Evolutionary conservation across 2,888 invertebrate genomes (phyloP).

Genomic region (Dynastes hyllus): DNA sequence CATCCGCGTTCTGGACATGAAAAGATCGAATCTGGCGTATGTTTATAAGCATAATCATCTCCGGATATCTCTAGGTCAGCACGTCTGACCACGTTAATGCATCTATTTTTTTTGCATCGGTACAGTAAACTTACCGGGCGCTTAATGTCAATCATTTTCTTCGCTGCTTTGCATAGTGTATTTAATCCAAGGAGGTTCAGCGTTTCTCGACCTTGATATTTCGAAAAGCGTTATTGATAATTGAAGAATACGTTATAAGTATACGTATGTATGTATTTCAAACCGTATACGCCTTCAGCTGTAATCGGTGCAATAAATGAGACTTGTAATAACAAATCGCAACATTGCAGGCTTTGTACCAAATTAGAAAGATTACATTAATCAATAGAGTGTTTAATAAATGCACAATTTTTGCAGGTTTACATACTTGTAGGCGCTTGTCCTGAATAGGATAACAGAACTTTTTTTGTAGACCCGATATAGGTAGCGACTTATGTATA

Average conservation of each 20-base stretch:
- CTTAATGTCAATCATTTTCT: slow-evolving; percentile 41
- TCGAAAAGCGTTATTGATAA: slow-evolving; percentile 30
- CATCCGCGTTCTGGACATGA: slow-evolving; percentile 22
- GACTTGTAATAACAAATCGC: not conserved
- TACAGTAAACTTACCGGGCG: slow-evolving; percentile 22
- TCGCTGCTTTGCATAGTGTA: slow-evolving; percentile 5
- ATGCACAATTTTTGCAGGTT: too few relatives aligned
- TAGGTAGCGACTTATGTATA: too few relatives aligned
- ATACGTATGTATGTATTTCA: not conserved
- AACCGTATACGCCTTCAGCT: not conserved
- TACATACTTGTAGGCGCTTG: too few relatives aligned
- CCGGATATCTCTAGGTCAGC: slow-evolving; percentile 39
- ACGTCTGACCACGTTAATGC: slow-evolving; percentile 27
- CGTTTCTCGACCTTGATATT: slow-evolving; percentile 39
- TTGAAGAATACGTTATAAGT: slow-evolving; percentile 29
- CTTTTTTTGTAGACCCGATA: too few relatives aligned
- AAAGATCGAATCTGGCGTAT: not conserved
- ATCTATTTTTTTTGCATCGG: slow-evolving; percentile 17
- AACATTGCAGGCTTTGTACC: too few relatives aligned
- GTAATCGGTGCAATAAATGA: slow-evolving; percentile 22
- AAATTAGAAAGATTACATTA: too few relatives aligned
- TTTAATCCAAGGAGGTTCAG: slow-evolving; percentile 30
- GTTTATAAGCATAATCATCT: slow-evolving; percentile 18
- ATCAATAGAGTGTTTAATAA: too few relatives aligned
- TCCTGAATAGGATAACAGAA: too few relatives aligned